Conservation (phyloP, 2,888 invertebrate genomes). For the Sesamia inferens region DNA sequence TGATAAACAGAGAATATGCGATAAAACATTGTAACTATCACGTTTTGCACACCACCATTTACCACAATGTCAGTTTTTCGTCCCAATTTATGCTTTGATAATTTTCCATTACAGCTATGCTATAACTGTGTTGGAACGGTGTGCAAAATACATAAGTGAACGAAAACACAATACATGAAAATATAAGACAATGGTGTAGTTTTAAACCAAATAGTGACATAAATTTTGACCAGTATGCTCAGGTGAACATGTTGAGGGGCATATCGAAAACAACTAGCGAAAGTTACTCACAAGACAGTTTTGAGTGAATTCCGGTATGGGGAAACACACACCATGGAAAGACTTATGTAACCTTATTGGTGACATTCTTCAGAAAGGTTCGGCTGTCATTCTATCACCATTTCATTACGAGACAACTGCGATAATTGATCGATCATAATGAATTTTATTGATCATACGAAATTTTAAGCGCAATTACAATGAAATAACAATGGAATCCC, state of each 20-base stretch:
- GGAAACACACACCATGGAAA: background rate
- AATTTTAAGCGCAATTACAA: no score
- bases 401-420: no score
- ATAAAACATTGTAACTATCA: constrained; percentile 7
- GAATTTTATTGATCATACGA: no score
- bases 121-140: background rate
- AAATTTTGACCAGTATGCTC: background rate
- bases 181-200: background rate
- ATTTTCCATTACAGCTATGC: background rate
- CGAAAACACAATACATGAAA: background rate
- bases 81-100: background rate
- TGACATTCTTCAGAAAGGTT: background rate
- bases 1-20: background rate
- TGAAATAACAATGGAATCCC: no score
- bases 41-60: constrained; percentile 27
- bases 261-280: background rate
- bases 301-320: background rate
- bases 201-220: background rate
- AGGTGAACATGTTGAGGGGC: background rate
- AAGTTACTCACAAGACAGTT: background rate
- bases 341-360: background rate
- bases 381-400: no score
- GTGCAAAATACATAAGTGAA: constrained; percentile 24
- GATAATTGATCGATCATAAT: no score
- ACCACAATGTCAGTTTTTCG: background rate